Evolutionary conservation across 2,888 invertebrate species (phyloP), one percentile per base, ranked within the genome.

Genomic region (Neuroscelio doddi): DNA sequence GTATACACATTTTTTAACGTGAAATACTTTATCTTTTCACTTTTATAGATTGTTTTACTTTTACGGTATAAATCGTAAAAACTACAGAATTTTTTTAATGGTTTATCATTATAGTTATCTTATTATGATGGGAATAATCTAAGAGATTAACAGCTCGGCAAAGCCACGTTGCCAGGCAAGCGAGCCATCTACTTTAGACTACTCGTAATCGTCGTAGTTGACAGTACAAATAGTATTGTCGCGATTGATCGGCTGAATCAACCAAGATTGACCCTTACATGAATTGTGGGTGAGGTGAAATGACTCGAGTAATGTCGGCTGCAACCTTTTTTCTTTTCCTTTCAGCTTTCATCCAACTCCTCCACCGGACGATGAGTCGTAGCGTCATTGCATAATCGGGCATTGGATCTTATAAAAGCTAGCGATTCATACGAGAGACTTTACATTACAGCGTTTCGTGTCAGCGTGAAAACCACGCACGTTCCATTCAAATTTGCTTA

Each of bases 351-450:
- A 68, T 70, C 26, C 50, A 14, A 34, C n/a, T n/a, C n/a, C n/a
- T n/a, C n/a, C n/a, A n/a, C n/a, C n/a, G 44, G 38, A 49, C 12
- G 51, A 49, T 26, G 59, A 21, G 21, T 21, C 2, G 21, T 21
- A 66, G 39, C 62, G 41, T 45, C 61, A 70, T 73, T 71, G 68
- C 70, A 71, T 72, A 71, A 75, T 70, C 64, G 41, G 15, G 27
- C 41, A 24, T 38, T 34, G 21, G 30, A 69, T 68, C 64, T 66
- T 75, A 75, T 75, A 75, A 73, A 73, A 72, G 72, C 69, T 56
- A 41, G 45, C 27, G 36, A 32, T 55, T 10, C 16, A 24, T 16
- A 38, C 39, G 41, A 17, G 42, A 34, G 45, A 17, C 47, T 16
- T 57, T 44, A 42, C 65, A 57, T 58, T 58, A 51, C 27, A 38